Evolutionary conservation across 2,797 vertebrate species (phyloP).

Genomic region (Pseudomugil tenellus): DNA sequence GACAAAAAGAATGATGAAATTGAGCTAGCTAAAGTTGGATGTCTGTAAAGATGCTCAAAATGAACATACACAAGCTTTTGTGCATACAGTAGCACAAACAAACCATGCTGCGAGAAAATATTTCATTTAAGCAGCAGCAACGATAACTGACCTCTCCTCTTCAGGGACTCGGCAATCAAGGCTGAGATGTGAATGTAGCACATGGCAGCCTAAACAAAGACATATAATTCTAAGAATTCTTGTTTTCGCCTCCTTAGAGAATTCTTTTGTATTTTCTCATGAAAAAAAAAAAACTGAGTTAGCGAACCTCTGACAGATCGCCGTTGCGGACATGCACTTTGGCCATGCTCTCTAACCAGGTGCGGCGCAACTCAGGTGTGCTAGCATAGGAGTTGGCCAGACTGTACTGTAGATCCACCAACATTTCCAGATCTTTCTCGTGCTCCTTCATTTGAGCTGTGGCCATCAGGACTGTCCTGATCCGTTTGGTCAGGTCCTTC

Average conservation of each 20-base stretch:
- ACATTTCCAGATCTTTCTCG: constrained; percentile 97
- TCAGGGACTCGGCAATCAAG: constrained; percentile 96
- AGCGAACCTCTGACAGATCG: constrained; percentile 92
- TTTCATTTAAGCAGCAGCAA: constrained; percentile 10
- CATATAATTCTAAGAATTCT: neutral
- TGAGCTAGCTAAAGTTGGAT: constrained; percentile 6
- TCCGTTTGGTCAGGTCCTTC: constrained; percentile 96
- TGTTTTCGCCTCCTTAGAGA: neutral
- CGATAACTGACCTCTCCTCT: constrained; percentile 91
- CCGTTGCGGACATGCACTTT: constrained; percentile 96
- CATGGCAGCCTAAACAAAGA: constrained; percentile 90
- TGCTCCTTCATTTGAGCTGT: constrained; percentile 99
- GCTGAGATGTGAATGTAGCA: constrained; percentile 98
- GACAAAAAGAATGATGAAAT: constrained; percentile 18
- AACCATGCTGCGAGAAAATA: constrained; percentile 44
- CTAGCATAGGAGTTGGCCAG: constrained; percentile 98
- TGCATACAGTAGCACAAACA: constrained; percentile 23
- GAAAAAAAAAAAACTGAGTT: neutral
- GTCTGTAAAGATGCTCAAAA: constrained; percentile 33
- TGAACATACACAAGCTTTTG: constrained; percentile 5
- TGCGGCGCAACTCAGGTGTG: constrained; percentile 96
- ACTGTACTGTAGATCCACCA: constrained; percentile 98
- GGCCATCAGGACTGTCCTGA: constrained; percentile 97
- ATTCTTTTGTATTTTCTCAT: neutral
- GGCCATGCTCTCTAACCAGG: constrained; percentile 99